phyloP scores from a whole-genome alignment of 2,888 invertebrate genomes.

The Adela reaumurella region DNA sequence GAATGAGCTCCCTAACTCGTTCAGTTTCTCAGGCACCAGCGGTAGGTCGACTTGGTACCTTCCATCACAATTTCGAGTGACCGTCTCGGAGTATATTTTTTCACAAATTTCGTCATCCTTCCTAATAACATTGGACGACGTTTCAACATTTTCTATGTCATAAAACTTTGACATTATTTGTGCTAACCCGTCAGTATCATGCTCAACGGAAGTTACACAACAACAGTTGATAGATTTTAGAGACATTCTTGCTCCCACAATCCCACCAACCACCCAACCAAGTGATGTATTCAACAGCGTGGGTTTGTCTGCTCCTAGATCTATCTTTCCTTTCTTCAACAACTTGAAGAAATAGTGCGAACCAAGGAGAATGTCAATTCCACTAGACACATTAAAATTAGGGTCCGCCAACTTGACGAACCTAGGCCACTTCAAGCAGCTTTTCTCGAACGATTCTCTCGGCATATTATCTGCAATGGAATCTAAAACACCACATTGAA shows the following conservation, averaged over 20 bases:
- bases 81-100: constrained; percentile 8
- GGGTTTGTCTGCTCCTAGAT: not conserved
- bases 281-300: not conserved
- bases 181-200: not conserved
- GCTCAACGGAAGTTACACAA: not conserved
- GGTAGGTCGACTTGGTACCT: constrained; percentile 12
- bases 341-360: not conserved
- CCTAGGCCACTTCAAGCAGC: not conserved
- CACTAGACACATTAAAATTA: not conserved
- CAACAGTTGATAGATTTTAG: not conserved
- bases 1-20: constrained; percentile 3
- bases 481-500: too few relatives aligned
- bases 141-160: not conserved
- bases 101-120: constrained; percentile 12
- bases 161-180: not conserved
- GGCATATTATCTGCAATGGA: too few relatives aligned
- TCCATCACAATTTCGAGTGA: constrained; percentile 8
- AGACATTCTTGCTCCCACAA: not conserved
- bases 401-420: not conserved
- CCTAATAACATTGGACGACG: not conserved
- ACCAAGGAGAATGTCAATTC: not conserved
- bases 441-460: not conserved
- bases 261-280: not conserved
- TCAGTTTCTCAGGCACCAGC: constrained; percentile 4
- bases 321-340: not conserved